phyloP scores from a whole-genome alignment of 1,140 invertebrate species.

The Drepana arcuata region DNA sequence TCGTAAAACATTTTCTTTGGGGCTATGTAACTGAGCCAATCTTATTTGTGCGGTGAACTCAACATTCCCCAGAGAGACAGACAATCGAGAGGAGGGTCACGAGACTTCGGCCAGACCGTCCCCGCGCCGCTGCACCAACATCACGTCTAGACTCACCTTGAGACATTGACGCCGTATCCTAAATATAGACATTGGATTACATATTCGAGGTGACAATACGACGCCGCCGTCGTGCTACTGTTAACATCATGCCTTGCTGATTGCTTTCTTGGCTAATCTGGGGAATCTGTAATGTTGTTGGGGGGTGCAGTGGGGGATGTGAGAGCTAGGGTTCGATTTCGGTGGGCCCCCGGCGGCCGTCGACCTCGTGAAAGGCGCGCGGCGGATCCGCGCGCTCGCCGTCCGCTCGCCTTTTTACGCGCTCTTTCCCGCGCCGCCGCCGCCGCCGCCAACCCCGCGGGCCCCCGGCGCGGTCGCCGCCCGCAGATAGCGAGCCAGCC shows the following conservation, averaged over 20 bases:
- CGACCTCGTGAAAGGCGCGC: constrained; percentile 63
- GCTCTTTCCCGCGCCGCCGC: constrained; percentile 54
- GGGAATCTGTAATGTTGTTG: constrained; percentile 29
- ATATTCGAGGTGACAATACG: constrained; percentile 25
- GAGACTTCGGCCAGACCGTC: constrained; percentile 3
- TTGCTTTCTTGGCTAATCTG: no score
- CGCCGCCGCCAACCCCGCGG: constrained; percentile 54
- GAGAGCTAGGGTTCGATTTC: constrained; percentile 42
- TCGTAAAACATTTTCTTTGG: constrained; percentile 50
- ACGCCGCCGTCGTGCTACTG: no score
- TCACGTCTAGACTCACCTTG: constrained; percentile 18
- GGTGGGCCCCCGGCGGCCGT: constrained; percentile 53
- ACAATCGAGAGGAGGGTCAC: constrained; percentile 8
- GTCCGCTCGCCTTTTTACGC: constrained; percentile 62
- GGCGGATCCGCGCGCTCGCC: constrained; percentile 33
- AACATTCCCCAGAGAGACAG: constrained; percentile 35
- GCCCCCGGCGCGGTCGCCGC: constrained; percentile 62
- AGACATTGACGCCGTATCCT: constrained; percentile 24
- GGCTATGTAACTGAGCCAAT: constrained; percentile 23
- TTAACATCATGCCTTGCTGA: no score
- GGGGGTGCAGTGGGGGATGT: constrained; percentile 28
- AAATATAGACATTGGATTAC: constrained; percentile 35
- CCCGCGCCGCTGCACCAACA: constrained; percentile 11
- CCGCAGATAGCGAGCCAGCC: constrained; percentile 62
- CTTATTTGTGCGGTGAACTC: constrained; percentile 43